Base-by-base conservation (phyloP, 2,113 vertebrate genomes). In the Ursus arctos region DNA sequence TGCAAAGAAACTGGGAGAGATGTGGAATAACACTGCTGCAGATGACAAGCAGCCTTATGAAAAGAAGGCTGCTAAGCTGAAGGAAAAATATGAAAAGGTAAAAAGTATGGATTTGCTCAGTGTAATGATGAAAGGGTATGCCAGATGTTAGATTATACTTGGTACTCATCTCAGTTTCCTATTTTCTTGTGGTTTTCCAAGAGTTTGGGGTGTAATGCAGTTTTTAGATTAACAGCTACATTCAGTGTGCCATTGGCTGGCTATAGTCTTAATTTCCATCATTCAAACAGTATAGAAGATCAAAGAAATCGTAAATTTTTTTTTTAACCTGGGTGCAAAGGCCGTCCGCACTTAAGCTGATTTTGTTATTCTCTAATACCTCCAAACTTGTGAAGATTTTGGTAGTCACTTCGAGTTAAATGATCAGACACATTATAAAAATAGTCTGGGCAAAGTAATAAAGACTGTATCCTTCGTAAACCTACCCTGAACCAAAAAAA, bases 71-170 rank as follows among this genome's bases (percentile, higher is more conserved):
- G 99, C 99, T 24, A 99, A 99, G 97, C 99, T 99, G 99, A 99
- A 99, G 99, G 99, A 99, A 97, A 99, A 99, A 57, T 99, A 99
- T 1, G 99, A 99, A 98, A 99, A 99, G 99, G 99, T 99, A 97
- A 98, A 91, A 28, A 74, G 74, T 67, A 3, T 19, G 49, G 24
- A 6, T 72, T n/a, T 57, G 67, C 47, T 86, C 40, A n/a, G 18
- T 59, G 14, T 24, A 6, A 7, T 47, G 8, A 9, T 53, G 55
- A 31, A 26, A 31, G 2, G 22, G 28, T 16, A 4, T 36, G 8
- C 10, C 51, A 33, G 10, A 1, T 82, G n/a, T 77, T 77, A 18
- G 59, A 4, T 51, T 24, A 0, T 49, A 33, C 40, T 71, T 72
- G 47, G 14, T 63, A 51, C 15, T 10, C 10, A 7, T 51, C 47